A percentile compares a stretch with the other conserved stretches of the same genome.
These are phyloP conservation scores for Quiscalus mexicanus DNA, from an alignment of 2,113 vertebrate genomes.

Conservation along the genomic window DNA sequence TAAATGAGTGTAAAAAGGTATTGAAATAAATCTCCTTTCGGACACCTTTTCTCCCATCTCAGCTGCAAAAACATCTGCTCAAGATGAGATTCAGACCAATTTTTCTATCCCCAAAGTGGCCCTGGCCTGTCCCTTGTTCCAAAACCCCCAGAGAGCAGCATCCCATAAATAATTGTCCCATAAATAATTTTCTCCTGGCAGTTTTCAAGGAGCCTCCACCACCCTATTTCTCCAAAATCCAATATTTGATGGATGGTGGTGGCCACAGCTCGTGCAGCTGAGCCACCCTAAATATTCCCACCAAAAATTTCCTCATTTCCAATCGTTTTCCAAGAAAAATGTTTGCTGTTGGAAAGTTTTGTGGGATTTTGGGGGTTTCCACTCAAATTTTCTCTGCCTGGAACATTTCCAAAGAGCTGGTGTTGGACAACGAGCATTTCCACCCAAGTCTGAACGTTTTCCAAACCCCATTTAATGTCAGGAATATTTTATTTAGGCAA, in stretches of 20 bases:
- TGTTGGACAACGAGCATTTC: not conserved
- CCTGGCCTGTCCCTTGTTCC: not conserved
- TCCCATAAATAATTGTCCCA: not conserved
- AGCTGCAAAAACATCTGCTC: not conserved
- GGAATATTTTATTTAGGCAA: not conserved
- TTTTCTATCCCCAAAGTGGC: not conserved
- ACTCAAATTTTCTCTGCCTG: not conserved
- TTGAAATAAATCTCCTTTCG: conserved; percentile 65
- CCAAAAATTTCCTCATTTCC: not conserved
- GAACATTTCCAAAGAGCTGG: not conserved
- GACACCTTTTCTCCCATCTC: not conserved
- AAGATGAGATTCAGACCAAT: not conserved
- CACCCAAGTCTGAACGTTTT: not conserved
- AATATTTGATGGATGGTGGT: not conserved
- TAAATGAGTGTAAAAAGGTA: conserved; percentile 62
- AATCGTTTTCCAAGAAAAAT: not conserved
- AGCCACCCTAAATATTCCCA: not conserved
- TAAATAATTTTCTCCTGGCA: not conserved
- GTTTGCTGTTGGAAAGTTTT: accelerated
- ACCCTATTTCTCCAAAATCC: not conserved
- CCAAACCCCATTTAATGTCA: not conserved
- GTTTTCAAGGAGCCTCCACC: not conserved
- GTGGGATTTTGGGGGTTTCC: accelerated
- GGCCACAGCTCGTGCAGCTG: not conserved
- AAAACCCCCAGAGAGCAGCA: not conserved